phyloP scores from a whole-genome alignment of 2,113 vertebrate species.

The Phalacrocorax brasilianus region DNA sequence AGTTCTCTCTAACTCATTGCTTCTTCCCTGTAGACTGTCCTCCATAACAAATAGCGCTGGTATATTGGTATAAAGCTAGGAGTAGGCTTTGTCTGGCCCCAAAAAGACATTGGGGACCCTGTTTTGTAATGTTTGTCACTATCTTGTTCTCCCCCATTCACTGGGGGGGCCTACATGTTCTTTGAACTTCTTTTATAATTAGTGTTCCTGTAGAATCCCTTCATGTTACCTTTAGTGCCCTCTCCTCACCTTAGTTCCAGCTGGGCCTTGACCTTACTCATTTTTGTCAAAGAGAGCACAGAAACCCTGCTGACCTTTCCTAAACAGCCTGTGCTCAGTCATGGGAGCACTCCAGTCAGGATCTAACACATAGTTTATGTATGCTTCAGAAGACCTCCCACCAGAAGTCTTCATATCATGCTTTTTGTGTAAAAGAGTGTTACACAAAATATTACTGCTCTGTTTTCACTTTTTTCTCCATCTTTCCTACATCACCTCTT shows the following conservation, averaged over 20 bases:
- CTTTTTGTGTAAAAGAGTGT: not conserved
- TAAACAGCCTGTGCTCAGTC: not conserved
- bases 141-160: not conserved
- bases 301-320: not conserved
- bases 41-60: not conserved
- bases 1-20: not conserved
- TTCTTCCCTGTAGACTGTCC: not conserved
- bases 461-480: not conserved
- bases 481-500: not conserved
- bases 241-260: not conserved
- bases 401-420: not conserved
- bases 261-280: not conserved
- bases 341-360: not conserved
- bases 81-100: not conserved
- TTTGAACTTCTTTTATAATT: not conserved
- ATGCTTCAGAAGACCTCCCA: not conserved
- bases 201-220: not conserved
- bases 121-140: not conserved
- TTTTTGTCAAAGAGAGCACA: not conserved
- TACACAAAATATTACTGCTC: not conserved
- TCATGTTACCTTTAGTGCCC: not conserved
- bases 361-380: not conserved
- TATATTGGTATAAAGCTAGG: not conserved
- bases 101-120: not conserved
- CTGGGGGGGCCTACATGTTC: fast-evolving